These are phyloP conservation scores for Drosophila triauraria DNA, from an alignment of 1,140 invertebrate species.

Conservation along the genomic window DNA sequence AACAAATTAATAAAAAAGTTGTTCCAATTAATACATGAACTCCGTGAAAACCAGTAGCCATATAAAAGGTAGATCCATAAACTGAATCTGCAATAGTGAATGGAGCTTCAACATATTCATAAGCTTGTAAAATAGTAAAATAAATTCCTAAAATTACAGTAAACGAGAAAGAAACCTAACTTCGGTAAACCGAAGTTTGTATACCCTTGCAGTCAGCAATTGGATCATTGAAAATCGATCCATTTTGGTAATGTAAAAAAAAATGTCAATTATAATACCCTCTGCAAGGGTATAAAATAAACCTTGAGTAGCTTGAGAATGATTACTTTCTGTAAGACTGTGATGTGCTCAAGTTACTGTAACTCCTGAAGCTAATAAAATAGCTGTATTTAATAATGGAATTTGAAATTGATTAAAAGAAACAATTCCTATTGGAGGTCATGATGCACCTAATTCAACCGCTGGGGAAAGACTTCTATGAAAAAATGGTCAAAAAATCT, in stretches of 20 bases:
- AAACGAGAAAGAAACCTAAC: too few species aligned
- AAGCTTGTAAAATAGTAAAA: slow-evolving; percentile 86
- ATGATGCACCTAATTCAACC: slow-evolving; percentile 87
- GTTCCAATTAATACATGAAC: slow-evolving; percentile 90
- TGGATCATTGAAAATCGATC: too few species aligned
- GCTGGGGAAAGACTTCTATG: slow-evolving; percentile 87
- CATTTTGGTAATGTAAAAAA: too few species aligned
- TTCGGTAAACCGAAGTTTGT: too few species aligned
- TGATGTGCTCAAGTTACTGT: slow-evolving; percentile 87
- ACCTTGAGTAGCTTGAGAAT: slow-evolving; percentile 84
- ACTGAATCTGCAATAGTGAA: slow-evolving; percentile 88
- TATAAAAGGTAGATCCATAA: slow-evolving; percentile 89
- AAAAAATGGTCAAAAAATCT: slow-evolving; percentile 86
- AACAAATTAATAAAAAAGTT: slow-evolving; percentile 87
- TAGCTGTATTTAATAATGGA: slow-evolving; percentile 88
- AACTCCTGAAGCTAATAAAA: slow-evolving; percentile 87
- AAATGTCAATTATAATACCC: too few species aligned
- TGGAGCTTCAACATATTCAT: slow-evolving; percentile 87
- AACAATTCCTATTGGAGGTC: slow-evolving; percentile 87
- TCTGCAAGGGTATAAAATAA: too few species aligned
- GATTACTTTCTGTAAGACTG: slow-evolving; percentile 86
- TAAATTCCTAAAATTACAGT: slow-evolving; percentile 87
- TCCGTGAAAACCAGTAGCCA: slow-evolving; percentile 91
- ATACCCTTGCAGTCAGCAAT: too few species aligned
- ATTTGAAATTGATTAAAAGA: slow-evolving; percentile 88